Evolutionary conservation across 1,140 invertebrate genomes (phyloP).

Genomic region (Drosophila obscura): DNA sequence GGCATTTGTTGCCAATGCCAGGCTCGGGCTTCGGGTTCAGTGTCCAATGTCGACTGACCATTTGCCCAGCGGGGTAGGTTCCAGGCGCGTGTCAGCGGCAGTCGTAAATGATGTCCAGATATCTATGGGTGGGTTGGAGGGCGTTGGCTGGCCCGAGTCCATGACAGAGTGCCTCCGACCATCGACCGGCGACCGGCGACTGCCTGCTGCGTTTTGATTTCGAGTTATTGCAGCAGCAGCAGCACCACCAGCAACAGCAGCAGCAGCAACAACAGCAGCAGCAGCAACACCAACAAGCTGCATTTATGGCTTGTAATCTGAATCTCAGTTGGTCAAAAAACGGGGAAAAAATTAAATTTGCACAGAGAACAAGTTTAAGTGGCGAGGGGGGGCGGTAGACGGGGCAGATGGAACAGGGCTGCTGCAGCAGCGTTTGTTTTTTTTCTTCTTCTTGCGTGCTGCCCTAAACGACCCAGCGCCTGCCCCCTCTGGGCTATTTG

Average conservation of each 20-base stretch:
- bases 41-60: conserved; percentile 40
- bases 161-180: conserved; percentile 63
- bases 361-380: conserved; percentile 78
- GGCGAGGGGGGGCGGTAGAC: conserved; percentile 19
- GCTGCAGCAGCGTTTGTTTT: not conserved
- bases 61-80: conserved; percentile 61
- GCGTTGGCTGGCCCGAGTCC: conserved; percentile 46
- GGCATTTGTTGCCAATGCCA: conserved; percentile 67
- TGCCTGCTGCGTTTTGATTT: conserved; percentile 75
- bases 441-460: conserved; percentile 44
- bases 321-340: conserved; percentile 71
- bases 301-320: conserved; percentile 73
- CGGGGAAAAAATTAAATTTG: conserved; percentile 76
- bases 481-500: conserved; percentile 57
- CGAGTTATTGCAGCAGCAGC: conserved; percentile 66
- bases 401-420: not conserved
- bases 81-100: conserved; percentile 72
- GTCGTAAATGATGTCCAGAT: conserved; percentile 73
- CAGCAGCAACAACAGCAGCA: conserved; percentile 14
- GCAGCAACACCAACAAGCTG: conserved; percentile 24
- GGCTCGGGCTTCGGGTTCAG: conserved; percentile 9
- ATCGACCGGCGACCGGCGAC: conserved; percentile 5
- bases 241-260: conserved; percentile 18
- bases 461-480: conserved; percentile 29
- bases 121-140: conserved; percentile 49